A percentile compares a stretch with the other conserved stretches of the same genome.
phyloP scores from a whole-genome alignment of 2,888 invertebrate species.

The Hypomecis punctinalis region DNA sequence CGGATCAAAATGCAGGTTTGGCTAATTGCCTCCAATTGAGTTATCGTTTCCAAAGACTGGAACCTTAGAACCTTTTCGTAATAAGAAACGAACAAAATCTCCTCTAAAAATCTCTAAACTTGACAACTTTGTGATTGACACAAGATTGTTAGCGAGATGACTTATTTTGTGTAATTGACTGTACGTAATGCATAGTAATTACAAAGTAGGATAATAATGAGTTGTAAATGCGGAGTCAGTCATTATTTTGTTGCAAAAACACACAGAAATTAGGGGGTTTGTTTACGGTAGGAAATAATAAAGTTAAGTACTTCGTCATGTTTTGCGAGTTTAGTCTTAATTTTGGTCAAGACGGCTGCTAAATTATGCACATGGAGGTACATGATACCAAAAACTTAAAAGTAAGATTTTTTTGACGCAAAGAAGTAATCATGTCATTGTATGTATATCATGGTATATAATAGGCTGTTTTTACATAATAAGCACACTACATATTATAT shows the following conservation, averaged over 20 bases:
- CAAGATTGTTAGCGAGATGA: conserved; percentile 2
- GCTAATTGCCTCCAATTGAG: conserved; percentile 54
- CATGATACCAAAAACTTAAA: too few species aligned
- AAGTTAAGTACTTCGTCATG: not conserved
- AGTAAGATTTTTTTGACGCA: too few species aligned
- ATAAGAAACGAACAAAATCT: not conserved
- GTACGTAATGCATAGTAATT: conserved; percentile 37
- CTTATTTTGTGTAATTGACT: conserved; percentile 21
- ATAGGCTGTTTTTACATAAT: too few species aligned
- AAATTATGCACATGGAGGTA: too few species aligned
- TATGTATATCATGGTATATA: too few species aligned
- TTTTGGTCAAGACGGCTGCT: too few species aligned
- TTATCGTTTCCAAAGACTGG: conserved; percentile 40
- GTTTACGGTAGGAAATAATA: conserved; percentile 28
- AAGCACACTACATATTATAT: too few species aligned
- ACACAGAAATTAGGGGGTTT: conserved; percentile 26
- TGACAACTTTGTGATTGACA: conserved; percentile 2
- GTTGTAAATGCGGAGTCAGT: conserved; percentile 27
- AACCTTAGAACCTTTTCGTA: conserved; percentile 19
- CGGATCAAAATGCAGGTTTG: conserved; percentile 50
- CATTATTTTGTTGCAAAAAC: conserved; percentile 38
- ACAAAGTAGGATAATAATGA: conserved; percentile 35
- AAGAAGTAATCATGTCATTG: too few species aligned
- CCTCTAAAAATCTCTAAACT: not conserved
- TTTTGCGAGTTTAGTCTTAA: too few species aligned